phyloP scores from a whole-genome alignment of 2,888 invertebrate genomes.

The Sisyra nigra region DNA sequence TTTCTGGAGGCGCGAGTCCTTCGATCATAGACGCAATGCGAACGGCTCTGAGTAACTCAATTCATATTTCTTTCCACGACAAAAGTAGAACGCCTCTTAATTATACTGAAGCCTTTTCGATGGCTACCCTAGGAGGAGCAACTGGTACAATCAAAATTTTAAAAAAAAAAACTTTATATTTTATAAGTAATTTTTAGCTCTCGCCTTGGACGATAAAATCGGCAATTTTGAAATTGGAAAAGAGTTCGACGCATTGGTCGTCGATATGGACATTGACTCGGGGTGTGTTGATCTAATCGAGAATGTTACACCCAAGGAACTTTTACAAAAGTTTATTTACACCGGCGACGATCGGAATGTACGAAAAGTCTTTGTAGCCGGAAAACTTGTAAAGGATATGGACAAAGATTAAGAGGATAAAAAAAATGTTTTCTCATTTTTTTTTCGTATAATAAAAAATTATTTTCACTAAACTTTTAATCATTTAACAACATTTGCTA shows the following conservation, averaged over 20 bases:
- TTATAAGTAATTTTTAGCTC: constrained; percentile 35
- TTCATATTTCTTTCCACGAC: constrained; percentile 39
- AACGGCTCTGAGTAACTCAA: constrained; percentile 56
- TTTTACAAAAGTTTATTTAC: constrained; percentile 62
- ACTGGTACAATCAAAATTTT: constrained; percentile 35
- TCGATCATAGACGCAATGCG: constrained; percentile 64
- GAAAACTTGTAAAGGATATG: constrained; percentile 33
- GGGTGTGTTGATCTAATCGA: constrained; percentile 35
- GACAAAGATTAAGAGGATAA: too few relatives aligned
- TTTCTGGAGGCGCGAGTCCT: constrained; percentile 64
- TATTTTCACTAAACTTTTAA: too few relatives aligned
- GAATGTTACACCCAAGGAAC: constrained; percentile 34
- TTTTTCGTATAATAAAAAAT: too few relatives aligned
- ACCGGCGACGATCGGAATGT: constrained; percentile 76
- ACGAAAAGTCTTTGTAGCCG: constrained; percentile 55
- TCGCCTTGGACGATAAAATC: constrained; percentile 52
- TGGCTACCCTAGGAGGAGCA: constrained; percentile 80
- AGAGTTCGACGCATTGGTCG: constrained; percentile 71
- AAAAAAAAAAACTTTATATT: constrained; percentile 8
- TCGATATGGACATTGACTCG: constrained; percentile 41
- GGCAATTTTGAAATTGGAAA: constrained; percentile 72
- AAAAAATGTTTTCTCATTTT: too few relatives aligned
- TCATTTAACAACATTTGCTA: too few relatives aligned
- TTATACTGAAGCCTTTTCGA: constrained; percentile 62
- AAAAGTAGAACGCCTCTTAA: constrained; percentile 35